These are phyloP conservation scores for Oscheius sp. DNA, from an alignment of 2,888 invertebrate genomes.

Conservation along the genomic window DNA sequence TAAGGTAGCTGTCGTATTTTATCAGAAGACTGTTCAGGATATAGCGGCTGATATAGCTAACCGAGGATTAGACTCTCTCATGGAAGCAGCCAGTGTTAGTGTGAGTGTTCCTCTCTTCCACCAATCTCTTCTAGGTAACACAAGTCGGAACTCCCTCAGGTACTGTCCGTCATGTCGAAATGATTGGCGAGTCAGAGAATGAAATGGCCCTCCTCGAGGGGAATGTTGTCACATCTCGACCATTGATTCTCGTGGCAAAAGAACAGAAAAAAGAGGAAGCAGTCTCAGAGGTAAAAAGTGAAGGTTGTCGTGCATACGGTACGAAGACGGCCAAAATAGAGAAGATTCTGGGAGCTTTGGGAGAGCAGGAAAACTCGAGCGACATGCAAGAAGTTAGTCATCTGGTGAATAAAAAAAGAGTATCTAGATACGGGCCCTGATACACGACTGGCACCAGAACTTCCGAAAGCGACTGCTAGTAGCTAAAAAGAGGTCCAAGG, in stretches of 20 bases:
- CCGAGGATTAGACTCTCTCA: slow-evolving; percentile 41
- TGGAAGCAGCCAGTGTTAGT: slow-evolving; percentile 43
- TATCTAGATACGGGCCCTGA: slow-evolving; percentile 32
- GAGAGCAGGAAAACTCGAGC: slow-evolving; percentile 43
- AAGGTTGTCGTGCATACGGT: slow-evolving; percentile 15
- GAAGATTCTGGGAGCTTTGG: slow-evolving; percentile 44
- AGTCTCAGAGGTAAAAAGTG: background rate
- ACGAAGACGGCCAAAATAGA: slow-evolving; percentile 37
- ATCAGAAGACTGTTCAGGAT: slow-evolving; percentile 34
- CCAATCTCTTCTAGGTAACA: background rate
- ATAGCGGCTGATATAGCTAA: slow-evolving; percentile 33
- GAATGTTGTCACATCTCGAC: slow-evolving; percentile 26
- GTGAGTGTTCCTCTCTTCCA: background rate
- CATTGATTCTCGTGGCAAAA: slow-evolving; percentile 25
- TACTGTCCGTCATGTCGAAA: slow-evolving; percentile 1
- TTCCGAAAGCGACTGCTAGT: slow-evolving; percentile 16
- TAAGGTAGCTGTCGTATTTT: slow-evolving; percentile 30
- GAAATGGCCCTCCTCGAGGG: background rate
- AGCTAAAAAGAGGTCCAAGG: slow-evolving; percentile 21
- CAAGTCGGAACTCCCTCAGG: slow-evolving; percentile 11
- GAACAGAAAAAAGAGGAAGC: slow-evolving; percentile 2
- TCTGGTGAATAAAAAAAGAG: background rate
- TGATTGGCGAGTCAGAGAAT: slow-evolving; percentile 4
- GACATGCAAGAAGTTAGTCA: slow-evolving; percentile 40
- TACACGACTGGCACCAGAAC: slow-evolving; percentile 28